A percentile compares a stretch with the other conserved stretches of the same genome.
Evolutionary conservation across 2,113 vertebrate genomes (phyloP).

Genomic region (Chitala chitala): DNA sequence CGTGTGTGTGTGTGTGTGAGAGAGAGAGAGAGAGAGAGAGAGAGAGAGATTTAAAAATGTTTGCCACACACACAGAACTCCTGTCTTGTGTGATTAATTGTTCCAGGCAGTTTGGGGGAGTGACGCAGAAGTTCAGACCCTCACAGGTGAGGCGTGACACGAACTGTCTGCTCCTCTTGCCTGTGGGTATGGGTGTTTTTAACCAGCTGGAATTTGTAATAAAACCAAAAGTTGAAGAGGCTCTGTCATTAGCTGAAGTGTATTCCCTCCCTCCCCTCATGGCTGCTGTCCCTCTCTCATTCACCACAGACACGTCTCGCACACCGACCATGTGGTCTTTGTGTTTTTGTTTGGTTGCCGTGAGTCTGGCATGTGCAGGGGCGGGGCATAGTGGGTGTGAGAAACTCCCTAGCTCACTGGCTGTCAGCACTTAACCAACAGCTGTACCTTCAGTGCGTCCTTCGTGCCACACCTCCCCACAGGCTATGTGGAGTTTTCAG

Average conservation of each 20-base stretch:
- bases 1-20: not conserved
- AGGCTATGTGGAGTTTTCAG: too few species aligned
- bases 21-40: not conserved
- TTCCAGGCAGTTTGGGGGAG: not conserved
- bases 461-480: too few species aligned
- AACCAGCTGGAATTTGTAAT: not conserved
- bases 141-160: constrained; percentile 10
- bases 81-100: not conserved
- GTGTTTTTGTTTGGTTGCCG: not conserved
- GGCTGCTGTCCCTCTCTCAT: not conserved
- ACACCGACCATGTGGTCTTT: not conserved
- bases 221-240: not conserved
- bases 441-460: too few species aligned
- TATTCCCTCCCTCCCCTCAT: not conserved
- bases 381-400: too few species aligned
- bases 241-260: not conserved
- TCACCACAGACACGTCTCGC: not conserved
- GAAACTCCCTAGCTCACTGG: too few species aligned
- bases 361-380: too few species aligned
- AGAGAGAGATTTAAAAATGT: constrained; percentile 3
- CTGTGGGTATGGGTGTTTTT: constrained; percentile 5
- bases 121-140: not conserved
- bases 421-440: too few species aligned
- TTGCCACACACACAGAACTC: not conserved
- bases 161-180: not conserved